Evolutionary conservation across 2,888 invertebrate genomes (phyloP), one percentile per base, ranked within the genome.

Genomic region (Hydraecia micacea): DNA sequence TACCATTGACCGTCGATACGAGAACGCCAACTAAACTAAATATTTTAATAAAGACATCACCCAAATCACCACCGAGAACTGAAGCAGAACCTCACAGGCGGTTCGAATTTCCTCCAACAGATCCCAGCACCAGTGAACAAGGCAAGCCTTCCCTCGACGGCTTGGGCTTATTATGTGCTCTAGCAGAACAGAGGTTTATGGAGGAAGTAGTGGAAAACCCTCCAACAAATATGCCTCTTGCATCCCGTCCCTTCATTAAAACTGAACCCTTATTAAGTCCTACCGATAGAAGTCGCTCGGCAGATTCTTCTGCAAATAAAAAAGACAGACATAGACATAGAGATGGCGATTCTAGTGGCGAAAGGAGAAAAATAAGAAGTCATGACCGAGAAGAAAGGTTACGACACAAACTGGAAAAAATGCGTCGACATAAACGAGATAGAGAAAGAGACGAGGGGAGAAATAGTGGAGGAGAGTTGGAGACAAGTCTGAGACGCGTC

Each of bases 111-210:
- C 94, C 95, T 11, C 80, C 92, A 3, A 85, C 91, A 9, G 94
- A 95, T 83, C 84, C 93, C 5, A 86, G 87, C 75, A 86, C 90
- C 1, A 91, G 92, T 85, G 94, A 95, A 49, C 95, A 95, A 75
- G 83, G 92, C 13, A 96, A 96, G 85, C 94, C 95, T 82, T 96
- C 96, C 8, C 94, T 98, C 32, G 98, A 97, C 42, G 98, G 98
- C 0, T 94, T 99, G 28, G 98, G 98, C 75, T 93, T 99, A 55
- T 94, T 99, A 46, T 99, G 99, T 93, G 98, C 98, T 15, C 95
- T 99, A 80, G 99, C 98, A 0, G 98, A 98, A 91, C 98, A 98
- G 91, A 97, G 98, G 86, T 98, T 98, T 84, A 97, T 98, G 96
- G 98, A 98, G 90, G 98, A 98, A 93, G 98, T 97, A 1, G 97